Conservation (phyloP, 1,140 invertebrate species). For the Drosophila eugracilis region DNA sequence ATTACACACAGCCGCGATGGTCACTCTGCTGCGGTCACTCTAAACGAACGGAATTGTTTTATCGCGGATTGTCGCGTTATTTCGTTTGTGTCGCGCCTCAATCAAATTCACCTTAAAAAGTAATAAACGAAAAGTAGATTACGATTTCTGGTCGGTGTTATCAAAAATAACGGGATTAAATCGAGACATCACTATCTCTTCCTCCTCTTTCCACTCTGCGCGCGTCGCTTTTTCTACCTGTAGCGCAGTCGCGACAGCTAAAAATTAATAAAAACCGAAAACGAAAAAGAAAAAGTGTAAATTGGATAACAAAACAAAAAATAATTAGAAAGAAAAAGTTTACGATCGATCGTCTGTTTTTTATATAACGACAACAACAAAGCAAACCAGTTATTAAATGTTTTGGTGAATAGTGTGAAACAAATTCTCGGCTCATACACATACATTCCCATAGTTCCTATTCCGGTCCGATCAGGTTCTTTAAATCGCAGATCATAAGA, state of each 20-base stretch:
- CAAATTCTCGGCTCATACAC: constrained; percentile 39
- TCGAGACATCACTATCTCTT: constrained; percentile 7
- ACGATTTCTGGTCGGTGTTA: background rate
- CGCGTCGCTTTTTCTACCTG: constrained; percentile 42
- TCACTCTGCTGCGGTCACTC: constrained; percentile 2
- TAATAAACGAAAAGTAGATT: background rate
- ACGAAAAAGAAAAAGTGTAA: constrained; percentile 42
- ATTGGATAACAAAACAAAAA: constrained; percentile 29
- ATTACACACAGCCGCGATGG: background rate
- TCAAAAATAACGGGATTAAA: constrained; percentile 1
- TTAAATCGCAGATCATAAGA: background rate
- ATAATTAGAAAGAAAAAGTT: constrained; percentile 16
- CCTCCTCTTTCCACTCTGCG: constrained; percentile 15
- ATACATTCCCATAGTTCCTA: constrained; percentile 27
- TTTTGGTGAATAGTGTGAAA: constrained; percentile 34
- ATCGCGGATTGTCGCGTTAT: constrained; percentile 1
- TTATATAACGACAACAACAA: constrained; percentile 39
- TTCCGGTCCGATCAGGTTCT: constrained; percentile 18
- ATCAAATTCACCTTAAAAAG: constrained; percentile 4
- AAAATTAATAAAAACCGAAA: constrained; percentile 21
- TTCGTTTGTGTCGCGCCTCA: constrained; percentile 4
- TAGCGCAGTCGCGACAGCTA: constrained; percentile 46
- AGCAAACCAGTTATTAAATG: constrained; percentile 69
- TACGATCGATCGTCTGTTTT: constrained; percentile 19
- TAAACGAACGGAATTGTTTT: constrained; percentile 1